A percentile compares a stretch with the other conserved stretches of the same genome.
Evolutionary conservation across 2,113 vertebrate genomes (phyloP).

Genomic region (Misgurnus anguillicaudatus): DNA sequence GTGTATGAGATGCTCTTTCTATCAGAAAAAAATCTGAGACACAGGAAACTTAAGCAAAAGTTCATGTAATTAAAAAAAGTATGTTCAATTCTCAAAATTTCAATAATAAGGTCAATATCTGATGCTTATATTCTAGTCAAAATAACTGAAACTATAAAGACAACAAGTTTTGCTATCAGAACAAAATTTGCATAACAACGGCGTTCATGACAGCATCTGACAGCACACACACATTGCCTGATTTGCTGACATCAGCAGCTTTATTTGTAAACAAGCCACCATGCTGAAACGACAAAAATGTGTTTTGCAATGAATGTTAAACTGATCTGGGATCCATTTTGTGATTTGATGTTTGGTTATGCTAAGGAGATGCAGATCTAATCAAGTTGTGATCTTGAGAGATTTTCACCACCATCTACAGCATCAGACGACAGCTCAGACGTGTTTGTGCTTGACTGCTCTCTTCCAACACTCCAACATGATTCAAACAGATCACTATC

Average conservation of each 20-base stretch:
- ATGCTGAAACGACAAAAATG: constrained; percentile 44
- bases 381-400: not conserved
- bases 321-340: too few species aligned
- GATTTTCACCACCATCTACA: not conserved
- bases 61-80: not conserved
- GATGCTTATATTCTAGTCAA: constrained; percentile 11
- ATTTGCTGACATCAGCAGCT: not conserved
- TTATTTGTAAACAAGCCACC: constrained; percentile 27
- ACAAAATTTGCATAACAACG: not conserved
- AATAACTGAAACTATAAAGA: not conserved
- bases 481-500: constrained; percentile 39
- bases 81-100: not conserved
- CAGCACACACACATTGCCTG: not conserved
- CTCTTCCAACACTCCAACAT: constrained; percentile 39
- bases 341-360: too few species aligned
- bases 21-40: too few species aligned
- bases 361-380: not conserved
- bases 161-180: not conserved
- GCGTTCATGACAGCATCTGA: not conserved
- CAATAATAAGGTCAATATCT: not conserved
- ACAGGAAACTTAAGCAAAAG: too few species aligned
- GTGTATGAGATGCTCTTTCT: too few species aligned
- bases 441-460: constrained; percentile 68
- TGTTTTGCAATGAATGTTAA: not conserved
- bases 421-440: constrained; percentile 50